Conservation (phyloP, 2,797 vertebrate genomes). For the Pseudomugil tenellus region DNA sequence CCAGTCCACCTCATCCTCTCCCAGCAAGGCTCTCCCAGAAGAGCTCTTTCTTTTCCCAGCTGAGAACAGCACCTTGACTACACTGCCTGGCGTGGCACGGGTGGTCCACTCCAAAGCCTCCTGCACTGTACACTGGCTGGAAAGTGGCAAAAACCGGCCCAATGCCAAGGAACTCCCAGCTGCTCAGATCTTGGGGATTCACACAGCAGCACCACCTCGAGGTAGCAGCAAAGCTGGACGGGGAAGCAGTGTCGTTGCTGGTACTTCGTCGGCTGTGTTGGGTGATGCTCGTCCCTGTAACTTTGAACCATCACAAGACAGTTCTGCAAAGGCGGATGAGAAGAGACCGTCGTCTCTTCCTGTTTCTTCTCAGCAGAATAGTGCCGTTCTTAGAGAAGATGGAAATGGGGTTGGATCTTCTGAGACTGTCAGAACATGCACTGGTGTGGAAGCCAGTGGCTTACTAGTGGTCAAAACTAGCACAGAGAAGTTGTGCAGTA, state of each 20-base stretch:
- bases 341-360: conserved; percentile 43
- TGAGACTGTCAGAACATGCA: conserved; percentile 42
- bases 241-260: conserved; percentile 39
- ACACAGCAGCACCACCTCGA: conserved; percentile 62
- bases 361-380: conserved; percentile 43
- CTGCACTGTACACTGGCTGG: conserved; percentile 98
- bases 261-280: conserved; percentile 7
- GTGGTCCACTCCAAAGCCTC: conserved; percentile 98
- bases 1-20: conserved; percentile 65
- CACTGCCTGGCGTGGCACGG: conserved; percentile 92
- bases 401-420: conserved; percentile 25
- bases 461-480: conserved; percentile 60
- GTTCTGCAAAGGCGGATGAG: conserved; percentile 64
- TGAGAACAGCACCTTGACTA: conserved; percentile 90
- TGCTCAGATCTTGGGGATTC: conserved; percentile 95
- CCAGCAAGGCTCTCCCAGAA: conserved; percentile 80
- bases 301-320: conserved; percentile 50
- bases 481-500: conserved; percentile 54
- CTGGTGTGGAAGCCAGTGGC: conserved; percentile 55
- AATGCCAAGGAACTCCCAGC: conserved; percentile 90
- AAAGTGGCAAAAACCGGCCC: conserved; percentile 91
- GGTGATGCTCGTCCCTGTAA: conserved; percentile 55
- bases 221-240: conserved; percentile 67
- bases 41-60: conserved; percentile 92
- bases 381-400: conserved; percentile 50